These are phyloP conservation scores for Dolichoris vasculosae DNA, from an alignment of 1,140 invertebrate species.

Conservation along the genomic window DNA sequence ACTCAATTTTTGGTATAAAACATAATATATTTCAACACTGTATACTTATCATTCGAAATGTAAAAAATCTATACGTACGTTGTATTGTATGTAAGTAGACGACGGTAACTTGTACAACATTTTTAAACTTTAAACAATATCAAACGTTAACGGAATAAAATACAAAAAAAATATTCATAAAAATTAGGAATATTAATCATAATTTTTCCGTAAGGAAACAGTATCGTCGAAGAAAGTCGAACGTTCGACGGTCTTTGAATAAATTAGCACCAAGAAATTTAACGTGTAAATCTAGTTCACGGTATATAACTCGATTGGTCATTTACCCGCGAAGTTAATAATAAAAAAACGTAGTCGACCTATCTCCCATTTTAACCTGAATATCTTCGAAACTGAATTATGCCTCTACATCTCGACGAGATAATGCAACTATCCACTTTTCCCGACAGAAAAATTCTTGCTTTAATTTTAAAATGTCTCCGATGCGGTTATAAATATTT, in stretches of 20 bases:
- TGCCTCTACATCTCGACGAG: neutral
- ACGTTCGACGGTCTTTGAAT: neutral
- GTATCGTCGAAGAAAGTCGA: neutral
- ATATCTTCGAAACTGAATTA: neutral
- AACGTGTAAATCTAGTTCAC: neutral
- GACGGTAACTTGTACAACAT: too few relatives aligned
- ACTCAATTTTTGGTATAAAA: too few relatives aligned
- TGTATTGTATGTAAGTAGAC: too few relatives aligned
- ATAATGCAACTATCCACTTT: neutral
- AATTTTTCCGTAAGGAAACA: neutral
- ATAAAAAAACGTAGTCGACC: neutral
- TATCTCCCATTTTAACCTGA: neutral
- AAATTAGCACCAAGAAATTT: neutral
- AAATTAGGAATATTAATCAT: neutral
- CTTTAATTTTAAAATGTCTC: neutral
- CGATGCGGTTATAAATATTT: too few relatives aligned
- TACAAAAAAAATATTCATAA: neutral
- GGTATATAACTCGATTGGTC: neutral
- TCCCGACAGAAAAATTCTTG: neutral
- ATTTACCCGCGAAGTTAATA: neutral
- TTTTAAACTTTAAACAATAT: too few relatives aligned
- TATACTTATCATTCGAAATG: too few relatives aligned
- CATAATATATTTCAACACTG: too few relatives aligned
- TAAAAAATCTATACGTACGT: too few relatives aligned
- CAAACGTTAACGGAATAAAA: too few relatives aligned